Conservation (phyloP, 2,797 vertebrate genomes). For the Thripadectes ignobilis region DNA sequence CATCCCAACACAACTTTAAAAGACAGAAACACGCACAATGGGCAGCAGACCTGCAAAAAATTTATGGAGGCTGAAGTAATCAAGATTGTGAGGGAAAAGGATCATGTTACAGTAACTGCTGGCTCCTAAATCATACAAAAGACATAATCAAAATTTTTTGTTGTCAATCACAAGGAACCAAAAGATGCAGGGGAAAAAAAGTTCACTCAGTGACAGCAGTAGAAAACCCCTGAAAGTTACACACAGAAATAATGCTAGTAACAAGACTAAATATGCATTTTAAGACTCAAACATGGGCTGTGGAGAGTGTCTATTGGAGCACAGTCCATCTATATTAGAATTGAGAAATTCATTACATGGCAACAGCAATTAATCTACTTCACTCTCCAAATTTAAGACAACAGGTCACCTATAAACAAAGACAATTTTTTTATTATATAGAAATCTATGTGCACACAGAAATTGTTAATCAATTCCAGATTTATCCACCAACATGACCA, state of each 20-base stretch:
- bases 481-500: neutral
- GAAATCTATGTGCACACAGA: neutral
- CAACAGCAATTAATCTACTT: neutral
- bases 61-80: neutral
- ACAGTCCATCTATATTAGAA: neutral
- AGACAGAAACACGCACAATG: neutral
- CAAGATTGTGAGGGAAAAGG: neutral
- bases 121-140: neutral
- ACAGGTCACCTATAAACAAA: neutral
- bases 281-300: neutral
- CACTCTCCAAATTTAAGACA: neutral
- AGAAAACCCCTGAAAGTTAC: neutral
- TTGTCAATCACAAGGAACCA: neutral
- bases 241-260: neutral
- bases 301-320: neutral
- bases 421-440: neutral
- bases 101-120: neutral
- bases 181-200: neutral
- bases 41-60: neutral
- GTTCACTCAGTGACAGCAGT: neutral
- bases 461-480: neutral
- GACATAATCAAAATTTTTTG: rapidly evolving
- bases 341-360: neutral
- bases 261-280: neutral
- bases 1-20: neutral